Percentiles rank a stretch among this genome's conserved stretches.
Conservation (phyloP, 2,113 vertebrate species). For the Alosa alosa region DNA sequence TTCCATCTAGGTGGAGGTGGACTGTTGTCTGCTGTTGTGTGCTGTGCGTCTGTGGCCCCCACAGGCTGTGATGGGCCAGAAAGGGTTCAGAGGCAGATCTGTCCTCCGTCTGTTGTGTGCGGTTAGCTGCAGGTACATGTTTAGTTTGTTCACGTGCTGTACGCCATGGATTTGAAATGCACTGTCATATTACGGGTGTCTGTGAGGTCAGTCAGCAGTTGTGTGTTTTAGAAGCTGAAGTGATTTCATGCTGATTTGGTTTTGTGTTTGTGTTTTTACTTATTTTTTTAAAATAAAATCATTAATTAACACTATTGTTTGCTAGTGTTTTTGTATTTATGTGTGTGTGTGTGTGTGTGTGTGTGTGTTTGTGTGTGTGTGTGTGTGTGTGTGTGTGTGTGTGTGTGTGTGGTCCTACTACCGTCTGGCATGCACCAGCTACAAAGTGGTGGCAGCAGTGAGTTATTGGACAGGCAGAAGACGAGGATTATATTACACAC, state of each 20-base stretch:
- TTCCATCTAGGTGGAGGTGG: background rate
- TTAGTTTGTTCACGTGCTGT: background rate
- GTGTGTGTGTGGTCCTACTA: background rate
- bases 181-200: constrained; percentile 6
- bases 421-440: background rate
- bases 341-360: background rate
- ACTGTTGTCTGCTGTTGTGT: background rate
- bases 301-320: constrained; percentile 11
- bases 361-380: background rate
- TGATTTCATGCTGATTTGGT: background rate
- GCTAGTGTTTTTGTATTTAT: background rate
- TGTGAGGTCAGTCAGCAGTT: background rate
- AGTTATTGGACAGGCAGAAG: background rate
- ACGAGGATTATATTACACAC: background rate
- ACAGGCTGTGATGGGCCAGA: background rate
- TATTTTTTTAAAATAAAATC: constrained; percentile 23
- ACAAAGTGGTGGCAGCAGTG: background rate
- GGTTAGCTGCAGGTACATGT: background rate
- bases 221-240: background rate
- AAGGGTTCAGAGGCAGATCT: background rate
- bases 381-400: background rate
- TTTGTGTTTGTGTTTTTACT: constrained; percentile 21
- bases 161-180: background rate
- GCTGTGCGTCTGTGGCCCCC: background rate
- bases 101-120: background rate